Base-by-base conservation (phyloP, 2,797 vertebrate genomes). In the Melopsittacus undulatus region DNA sequence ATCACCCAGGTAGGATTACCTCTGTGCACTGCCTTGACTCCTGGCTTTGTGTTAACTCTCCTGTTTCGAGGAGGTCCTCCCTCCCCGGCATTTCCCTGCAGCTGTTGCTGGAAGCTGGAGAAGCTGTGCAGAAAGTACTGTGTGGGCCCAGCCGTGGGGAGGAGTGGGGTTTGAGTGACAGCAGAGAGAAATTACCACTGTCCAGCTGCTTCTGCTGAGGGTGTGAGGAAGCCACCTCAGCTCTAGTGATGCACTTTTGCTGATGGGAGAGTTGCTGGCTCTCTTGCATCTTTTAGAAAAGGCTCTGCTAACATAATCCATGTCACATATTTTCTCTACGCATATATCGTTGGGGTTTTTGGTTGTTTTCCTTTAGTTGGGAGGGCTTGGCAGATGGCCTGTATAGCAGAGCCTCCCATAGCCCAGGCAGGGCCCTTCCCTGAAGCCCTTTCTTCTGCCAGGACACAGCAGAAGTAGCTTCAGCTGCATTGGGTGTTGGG, bases 1-100 rank as follows among this genome's bases (percentile, higher is more conserved):
- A 94, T 73, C 89, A 61, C 61, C 63, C 90, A 96, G 92, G 96
- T 97, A 57, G 90, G 90, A 95, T 97, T 96, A 90, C 92, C 52
- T 83, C 83, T 8, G 11, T 91, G 88, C 90, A 57, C 83, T 68
- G 80, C 69, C 49, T 43, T 63, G 92, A 82, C 75, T 92, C 51
- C 77, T 34, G 54, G 40, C 34, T 52, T 24, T 0, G 0, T 20
- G 52, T 81, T 62, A 63, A 27, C 42, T 82, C 61, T 66, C 32
- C 61, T 21, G 6, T 66, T 66, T 34, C 1, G 4, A 40, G 49
- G 63, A 68, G 30, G 20, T 66, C 27, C 49, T 81, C 66, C 42
- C 29, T 80, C 30, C 10, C 36, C 1, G 0, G 56, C 24, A 34
- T 40, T 86, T 62, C 34, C 23, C 19, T 1, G 2, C 27, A 61